These are phyloP conservation scores for Ochropleura leucogaster DNA, from an alignment of 2,888 invertebrate genomes.

Conservation along the genomic window DNA sequence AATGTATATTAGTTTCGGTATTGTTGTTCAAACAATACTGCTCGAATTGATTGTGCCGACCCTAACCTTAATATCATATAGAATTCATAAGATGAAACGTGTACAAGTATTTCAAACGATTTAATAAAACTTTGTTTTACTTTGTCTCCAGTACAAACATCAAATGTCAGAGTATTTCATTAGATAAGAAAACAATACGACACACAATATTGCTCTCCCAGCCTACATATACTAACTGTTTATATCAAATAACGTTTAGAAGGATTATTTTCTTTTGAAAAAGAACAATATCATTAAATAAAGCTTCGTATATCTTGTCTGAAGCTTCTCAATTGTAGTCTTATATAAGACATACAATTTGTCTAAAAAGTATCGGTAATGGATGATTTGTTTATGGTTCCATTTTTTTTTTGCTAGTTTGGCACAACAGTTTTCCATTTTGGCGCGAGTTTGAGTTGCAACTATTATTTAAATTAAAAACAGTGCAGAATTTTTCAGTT, in stretches of 20 bases:
- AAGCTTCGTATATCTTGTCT: slow-evolving; percentile 1
- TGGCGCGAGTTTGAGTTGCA: too few species aligned
- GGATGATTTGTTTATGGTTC: too few species aligned
- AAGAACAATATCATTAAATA: slow-evolving; percentile 2
- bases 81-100: neutral
- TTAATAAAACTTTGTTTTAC: slow-evolving; percentile 4
- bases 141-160: neutral
- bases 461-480: too few species aligned
- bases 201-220: slow-evolving; percentile 3
- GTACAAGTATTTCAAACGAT: neutral
- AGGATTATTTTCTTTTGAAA: slow-evolving; percentile 4
- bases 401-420: too few species aligned
- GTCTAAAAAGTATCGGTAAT: neutral
- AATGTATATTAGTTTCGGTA: neutral
- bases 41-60: neutral
- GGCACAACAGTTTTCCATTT: too few species aligned
- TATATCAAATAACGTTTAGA: slow-evolving; percentile 24
- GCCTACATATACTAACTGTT: slow-evolving; percentile 12
- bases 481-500: too few species aligned
- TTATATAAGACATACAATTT: neutral
- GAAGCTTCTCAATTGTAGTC: neutral
- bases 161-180: slow-evolving; percentile 22
- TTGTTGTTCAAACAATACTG: neutral
- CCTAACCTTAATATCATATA: neutral
- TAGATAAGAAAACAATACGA: slow-evolving; percentile 13